These are phyloP conservation scores for Drosophila prolongata DNA, from an alignment of 2,888 invertebrate genomes.

Conservation along the genomic window DNA sequence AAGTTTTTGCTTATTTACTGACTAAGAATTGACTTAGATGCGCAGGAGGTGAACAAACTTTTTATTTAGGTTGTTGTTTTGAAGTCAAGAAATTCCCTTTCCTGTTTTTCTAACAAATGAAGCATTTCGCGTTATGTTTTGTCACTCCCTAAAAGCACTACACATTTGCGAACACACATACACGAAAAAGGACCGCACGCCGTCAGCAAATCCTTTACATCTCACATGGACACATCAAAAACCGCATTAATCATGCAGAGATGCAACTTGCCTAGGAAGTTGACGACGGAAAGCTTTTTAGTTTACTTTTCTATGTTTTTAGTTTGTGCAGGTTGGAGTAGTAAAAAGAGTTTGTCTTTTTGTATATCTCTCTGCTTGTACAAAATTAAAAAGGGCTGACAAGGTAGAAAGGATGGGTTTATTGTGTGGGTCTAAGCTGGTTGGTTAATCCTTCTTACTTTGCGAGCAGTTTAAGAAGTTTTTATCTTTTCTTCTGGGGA, in stretches of 20 bases:
- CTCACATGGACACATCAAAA: constrained; percentile 49
- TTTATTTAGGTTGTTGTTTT: constrained; percentile 25
- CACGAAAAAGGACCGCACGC: constrained; percentile 11
- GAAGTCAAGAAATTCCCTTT: constrained; percentile 30
- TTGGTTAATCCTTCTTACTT: constrained; percentile 12
- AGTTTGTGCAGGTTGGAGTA: constrained; percentile 42
- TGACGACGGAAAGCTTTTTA: constrained; percentile 56
- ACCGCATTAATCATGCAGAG: constrained; percentile 67
- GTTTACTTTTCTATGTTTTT: constrained; percentile 34
- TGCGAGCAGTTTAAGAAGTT: neutral
- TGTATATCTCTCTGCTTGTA: constrained; percentile 8
- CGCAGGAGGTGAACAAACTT: constrained; percentile 42
- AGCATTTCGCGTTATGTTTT: constrained; percentile 51
- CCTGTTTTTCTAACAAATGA: constrained; percentile 44
- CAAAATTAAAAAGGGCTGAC: constrained; percentile 31
- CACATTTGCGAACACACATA: constrained; percentile 15
- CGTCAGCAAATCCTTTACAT: constrained; percentile 34
- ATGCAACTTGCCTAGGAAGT: constrained; percentile 58
- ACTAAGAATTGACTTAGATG: neutral
- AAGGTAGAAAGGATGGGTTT: neutral
- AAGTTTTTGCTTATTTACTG: neutral
- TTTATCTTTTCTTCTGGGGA: neutral
- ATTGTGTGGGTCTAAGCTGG: neutral
- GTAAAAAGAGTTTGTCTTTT: constrained; percentile 28
- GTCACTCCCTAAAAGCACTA: constrained; percentile 45